phyloP scores from a whole-genome alignment of 2,113 vertebrate genomes.

The Tupaia tana region DNA sequence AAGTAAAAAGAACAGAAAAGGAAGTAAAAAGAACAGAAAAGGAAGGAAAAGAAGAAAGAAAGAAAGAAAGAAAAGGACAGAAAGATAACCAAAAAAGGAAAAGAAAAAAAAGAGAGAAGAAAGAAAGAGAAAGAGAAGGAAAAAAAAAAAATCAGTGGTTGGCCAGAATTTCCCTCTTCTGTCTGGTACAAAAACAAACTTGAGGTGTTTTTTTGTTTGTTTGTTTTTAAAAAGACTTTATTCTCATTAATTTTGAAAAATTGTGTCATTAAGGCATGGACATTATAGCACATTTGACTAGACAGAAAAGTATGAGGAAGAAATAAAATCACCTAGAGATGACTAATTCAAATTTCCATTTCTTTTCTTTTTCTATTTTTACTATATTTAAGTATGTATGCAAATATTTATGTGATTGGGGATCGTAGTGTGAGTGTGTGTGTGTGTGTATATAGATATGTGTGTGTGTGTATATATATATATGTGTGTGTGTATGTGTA shows the following conservation, averaged over 20 bases:
- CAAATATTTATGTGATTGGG: neutral
- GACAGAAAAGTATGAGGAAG: neutral
- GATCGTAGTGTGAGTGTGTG: neutral
- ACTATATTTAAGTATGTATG: neutral
- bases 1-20: neutral
- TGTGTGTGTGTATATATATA: too few species aligned
- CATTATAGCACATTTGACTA: neutral
- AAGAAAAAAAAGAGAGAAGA: too few species aligned
- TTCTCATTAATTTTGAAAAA: neutral
- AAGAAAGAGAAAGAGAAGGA: neutral
- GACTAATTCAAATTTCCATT: neutral
- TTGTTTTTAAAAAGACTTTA: neutral
- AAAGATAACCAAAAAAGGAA: too few species aligned
- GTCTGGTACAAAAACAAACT: constrained; percentile 3
- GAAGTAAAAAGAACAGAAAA: too few species aligned
- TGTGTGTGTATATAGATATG: too few species aligned
- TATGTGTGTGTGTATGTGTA: too few species aligned
- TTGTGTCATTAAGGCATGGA: neutral
- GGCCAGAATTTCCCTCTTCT: constrained; percentile 19
- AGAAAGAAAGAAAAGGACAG: too few species aligned
- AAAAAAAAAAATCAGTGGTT: neutral
- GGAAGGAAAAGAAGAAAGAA: too few species aligned
- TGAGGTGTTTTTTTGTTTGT: too few species aligned
- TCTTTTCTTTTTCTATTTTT: neutral
- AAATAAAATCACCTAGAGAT: neutral